phyloP scores from a whole-genome alignment of 2,888 invertebrate genomes.

The Resseliella maxima region DNA sequence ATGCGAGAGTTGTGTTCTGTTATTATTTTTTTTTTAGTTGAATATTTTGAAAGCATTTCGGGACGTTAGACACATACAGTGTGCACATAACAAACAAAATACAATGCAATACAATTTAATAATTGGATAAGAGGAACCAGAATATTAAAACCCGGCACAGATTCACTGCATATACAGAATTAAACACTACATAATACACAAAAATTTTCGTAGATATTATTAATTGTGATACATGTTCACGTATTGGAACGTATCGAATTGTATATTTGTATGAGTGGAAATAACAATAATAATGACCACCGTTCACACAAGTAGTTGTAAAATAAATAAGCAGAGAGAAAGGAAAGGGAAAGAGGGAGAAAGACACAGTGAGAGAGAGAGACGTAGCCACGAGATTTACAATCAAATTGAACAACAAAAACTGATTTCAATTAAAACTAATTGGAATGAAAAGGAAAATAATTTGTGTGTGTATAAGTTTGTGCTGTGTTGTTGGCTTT shows the following conservation, averaged over 20 bases:
- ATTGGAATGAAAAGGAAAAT: constrained; percentile 41
- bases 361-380: background rate
- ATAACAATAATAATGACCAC: constrained; percentile 33
- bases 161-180: constrained; percentile 9
- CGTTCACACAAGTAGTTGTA: background rate
- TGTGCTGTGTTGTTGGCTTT: background rate
- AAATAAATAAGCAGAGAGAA: too few relatives aligned
- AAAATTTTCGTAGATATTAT: constrained; percentile 27
- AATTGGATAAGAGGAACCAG: constrained; percentile 32
- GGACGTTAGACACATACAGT: background rate
- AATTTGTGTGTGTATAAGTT: background rate
- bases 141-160: background rate
- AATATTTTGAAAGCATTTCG: constrained; percentile 5
- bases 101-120: constrained; percentile 13
- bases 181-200: background rate
- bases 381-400: constrained; percentile 43
- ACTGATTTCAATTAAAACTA: constrained; percentile 53
- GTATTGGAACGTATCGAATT: background rate
- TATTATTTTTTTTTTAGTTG: background rate
- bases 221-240: constrained; percentile 12
- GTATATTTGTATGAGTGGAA: background rate
- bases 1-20: background rate
- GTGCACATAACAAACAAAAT: background rate
- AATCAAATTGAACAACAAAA: constrained; percentile 53
- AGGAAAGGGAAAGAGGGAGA: background rate